These are phyloP conservation scores for Sylvia atricapilla DNA, from an alignment of 2,113 vertebrate species.

Conservation along the genomic window DNA sequence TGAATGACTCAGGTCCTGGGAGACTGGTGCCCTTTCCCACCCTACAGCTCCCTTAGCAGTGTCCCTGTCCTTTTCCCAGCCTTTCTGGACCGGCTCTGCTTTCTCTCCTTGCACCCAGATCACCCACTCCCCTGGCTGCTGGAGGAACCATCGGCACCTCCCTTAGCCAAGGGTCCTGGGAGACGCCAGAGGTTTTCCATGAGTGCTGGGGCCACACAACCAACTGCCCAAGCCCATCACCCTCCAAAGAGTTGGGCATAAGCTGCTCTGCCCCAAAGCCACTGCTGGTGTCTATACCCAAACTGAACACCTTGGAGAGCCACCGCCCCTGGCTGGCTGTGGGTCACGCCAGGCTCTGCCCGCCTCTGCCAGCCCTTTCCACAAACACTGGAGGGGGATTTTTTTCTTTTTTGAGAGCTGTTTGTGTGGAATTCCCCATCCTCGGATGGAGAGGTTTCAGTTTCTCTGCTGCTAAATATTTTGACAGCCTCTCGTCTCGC, in stretches of 20 bases:
- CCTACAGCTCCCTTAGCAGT: background rate
- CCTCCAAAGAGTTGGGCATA: too few species aligned
- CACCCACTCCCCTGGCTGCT: background rate
- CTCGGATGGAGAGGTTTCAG: background rate
- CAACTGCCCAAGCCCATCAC: background rate
- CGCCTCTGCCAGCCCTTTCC: background rate
- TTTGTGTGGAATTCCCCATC: background rate
- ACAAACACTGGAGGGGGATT: background rate
- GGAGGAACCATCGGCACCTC: fast-evolving
- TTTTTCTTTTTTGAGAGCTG: background rate
- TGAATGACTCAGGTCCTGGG: background rate
- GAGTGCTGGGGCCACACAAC: background rate
- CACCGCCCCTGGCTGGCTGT: fast-evolving
- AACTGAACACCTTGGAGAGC: background rate
- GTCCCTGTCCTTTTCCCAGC: background rate
- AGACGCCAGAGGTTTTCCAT: fast-evolving
- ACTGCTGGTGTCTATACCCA: background rate
- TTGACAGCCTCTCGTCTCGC: constrained; percentile 23
- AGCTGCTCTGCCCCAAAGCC: background rate
- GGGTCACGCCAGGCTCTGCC: background rate
- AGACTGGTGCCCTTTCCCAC: background rate
- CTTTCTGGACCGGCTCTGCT: background rate
- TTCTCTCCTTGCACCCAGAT: fast-evolving
- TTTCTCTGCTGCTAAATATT: constrained; percentile 3
- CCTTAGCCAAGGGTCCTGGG: fast-evolving